Conservation (phyloP, 2,113 vertebrate genomes). For the Syrrhaptes paradoxus region DNA sequence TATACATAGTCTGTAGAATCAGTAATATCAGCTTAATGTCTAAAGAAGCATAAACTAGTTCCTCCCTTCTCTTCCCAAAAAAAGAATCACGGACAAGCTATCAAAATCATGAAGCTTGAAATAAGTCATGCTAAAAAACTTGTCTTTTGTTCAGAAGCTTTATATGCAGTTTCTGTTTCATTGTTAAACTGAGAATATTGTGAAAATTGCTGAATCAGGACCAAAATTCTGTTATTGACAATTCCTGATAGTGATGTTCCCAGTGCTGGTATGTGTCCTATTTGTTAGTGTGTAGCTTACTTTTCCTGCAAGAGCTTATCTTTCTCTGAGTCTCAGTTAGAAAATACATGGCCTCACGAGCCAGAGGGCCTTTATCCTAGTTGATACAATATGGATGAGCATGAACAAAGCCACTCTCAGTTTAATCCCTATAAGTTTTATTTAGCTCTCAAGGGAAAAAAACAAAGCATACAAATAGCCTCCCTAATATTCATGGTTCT, state of each 20-base stretch:
- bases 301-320: neutral
- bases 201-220: neutral
- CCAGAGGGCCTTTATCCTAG: neutral
- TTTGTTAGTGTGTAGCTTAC: neutral
- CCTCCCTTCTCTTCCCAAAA: neutral
- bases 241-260: neutral
- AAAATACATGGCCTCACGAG: neutral
- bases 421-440: neutral
- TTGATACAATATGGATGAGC: neutral
- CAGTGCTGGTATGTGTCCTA: neutral
- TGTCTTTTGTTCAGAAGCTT: neutral
- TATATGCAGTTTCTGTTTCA: neutral
- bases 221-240: neutral
- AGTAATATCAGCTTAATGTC: neutral
- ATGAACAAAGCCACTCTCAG: neutral
- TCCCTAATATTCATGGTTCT: neutral
- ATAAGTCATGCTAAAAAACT: neutral
- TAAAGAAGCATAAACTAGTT: neutral
- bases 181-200: neutral
- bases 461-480: neutral
- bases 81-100: neutral
- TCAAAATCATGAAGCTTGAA: neutral
- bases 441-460: neutral
- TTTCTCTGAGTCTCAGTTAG: neutral
- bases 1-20: neutral